Percentiles rank a stretch among this genome's conserved stretches.
phyloP scores from a whole-genome alignment of 2,888 invertebrate species.

The Sphecodes monilicornis region DNA sequence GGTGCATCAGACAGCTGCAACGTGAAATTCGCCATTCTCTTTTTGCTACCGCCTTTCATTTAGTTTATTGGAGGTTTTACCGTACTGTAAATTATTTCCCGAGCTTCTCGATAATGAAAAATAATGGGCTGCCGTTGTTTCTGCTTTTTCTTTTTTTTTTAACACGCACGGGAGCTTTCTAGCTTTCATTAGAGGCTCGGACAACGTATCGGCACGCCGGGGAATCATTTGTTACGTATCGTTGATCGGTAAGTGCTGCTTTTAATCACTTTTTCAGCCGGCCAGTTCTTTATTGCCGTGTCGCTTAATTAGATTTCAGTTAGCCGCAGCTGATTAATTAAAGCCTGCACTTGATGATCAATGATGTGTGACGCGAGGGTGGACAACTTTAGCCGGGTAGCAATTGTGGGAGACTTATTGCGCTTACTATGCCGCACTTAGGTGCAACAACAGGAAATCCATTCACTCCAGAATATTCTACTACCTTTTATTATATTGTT shows the following conservation, averaged over 20 bases:
- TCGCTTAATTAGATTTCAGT: conserved; percentile 18
- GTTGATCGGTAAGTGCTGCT: conserved; percentile 9
- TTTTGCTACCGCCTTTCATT: background rate
- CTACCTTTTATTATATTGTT: background rate
- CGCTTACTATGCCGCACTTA: background rate
- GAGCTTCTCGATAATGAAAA: background rate
- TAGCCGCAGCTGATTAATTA: conserved; percentile 4
- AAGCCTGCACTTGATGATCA: conserved; percentile 15
- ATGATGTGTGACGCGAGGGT: conserved; percentile 5
- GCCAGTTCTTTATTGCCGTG: background rate
- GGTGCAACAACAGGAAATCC: too few species aligned
- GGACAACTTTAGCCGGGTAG: background rate
- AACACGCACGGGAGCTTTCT: background rate
- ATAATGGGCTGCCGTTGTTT: background rate
- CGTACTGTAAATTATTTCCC: background rate
- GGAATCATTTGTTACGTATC: conserved; percentile 12
- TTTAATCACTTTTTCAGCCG: conserved; percentile 13
- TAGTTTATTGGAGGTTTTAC: background rate
- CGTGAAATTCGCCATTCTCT: background rate
- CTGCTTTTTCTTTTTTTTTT: background rate
- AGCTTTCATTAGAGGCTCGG: background rate
- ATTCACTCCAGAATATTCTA: background rate
- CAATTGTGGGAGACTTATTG: background rate
- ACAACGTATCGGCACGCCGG: background rate
- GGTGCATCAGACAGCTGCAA: background rate